These are phyloP conservation scores for Chaenogobius annularis DNA, from an alignment of 2,113 vertebrate genomes.

Conservation along the genomic window DNA sequence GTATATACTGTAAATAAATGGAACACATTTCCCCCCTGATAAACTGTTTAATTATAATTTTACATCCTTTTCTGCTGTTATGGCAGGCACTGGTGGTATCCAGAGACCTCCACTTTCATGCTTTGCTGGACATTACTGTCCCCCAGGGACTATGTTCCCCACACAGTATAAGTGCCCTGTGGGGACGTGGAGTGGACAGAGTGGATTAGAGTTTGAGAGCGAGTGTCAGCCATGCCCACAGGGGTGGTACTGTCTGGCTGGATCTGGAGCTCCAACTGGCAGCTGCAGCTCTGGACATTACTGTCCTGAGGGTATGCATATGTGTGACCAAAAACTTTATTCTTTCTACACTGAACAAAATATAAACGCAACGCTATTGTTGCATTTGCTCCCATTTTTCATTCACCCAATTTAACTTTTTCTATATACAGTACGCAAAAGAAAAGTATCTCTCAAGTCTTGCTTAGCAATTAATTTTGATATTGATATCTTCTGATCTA, in stretches of 20 bases:
- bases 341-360: not conserved
- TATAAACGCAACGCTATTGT: too few relatives aligned
- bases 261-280: constrained; percentile 76
- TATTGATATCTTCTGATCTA: too few relatives aligned
- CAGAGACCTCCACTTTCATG: constrained; percentile 82
- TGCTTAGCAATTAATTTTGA: too few relatives aligned
- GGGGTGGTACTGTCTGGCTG: constrained; percentile 84
- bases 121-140: constrained; percentile 87
- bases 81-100: constrained; percentile 80
- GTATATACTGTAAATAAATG: not conserved
- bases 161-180: constrained; percentile 84
- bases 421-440: too few relatives aligned
- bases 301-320: constrained; percentile 80
- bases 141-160: constrained; percentile 80
- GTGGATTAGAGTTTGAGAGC: constrained; percentile 62
- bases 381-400: too few relatives aligned
- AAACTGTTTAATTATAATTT: constrained; percentile 2
- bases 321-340: not conserved
- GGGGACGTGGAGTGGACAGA: constrained; percentile 85
- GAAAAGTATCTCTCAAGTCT: too few relatives aligned
- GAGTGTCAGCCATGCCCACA: constrained; percentile 78
- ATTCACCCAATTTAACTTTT: too few relatives aligned
- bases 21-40: not conserved
- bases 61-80: not conserved
- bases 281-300: constrained; percentile 85